Evolutionary conservation across 2,888 invertebrate species (phyloP), one percentile per base, ranked within the genome.

Genomic region (Linyphia triangularis): DNA sequence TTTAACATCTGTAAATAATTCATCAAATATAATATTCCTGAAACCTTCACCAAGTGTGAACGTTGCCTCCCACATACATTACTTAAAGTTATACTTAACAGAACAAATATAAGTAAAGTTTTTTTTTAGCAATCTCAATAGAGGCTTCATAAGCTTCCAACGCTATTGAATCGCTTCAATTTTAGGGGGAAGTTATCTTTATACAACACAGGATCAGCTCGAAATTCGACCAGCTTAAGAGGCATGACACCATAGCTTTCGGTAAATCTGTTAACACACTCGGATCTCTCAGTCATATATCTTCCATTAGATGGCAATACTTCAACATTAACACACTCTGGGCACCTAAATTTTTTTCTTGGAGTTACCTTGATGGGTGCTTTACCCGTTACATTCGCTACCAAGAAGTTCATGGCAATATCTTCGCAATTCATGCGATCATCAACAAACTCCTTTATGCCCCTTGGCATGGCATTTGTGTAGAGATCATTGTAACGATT

Each of bases 351-450:
- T 92, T 99, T 99, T 92, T 99, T 98, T 5, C 98, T 94, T 0
- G 98, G 98, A 0, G 98, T 96, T 37, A 98, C 91, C 91, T 93
- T 93, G 37, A 99, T 97, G 0, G 98, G 98, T 0, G 98, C 96
- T 93, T 98, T 98, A 91, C 97, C 96, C 0, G 98, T 98, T 22
- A 96, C 93, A 92, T 98, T 98, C 1, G 98, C 96, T 37, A 99
- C 96, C 4, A 99, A 95, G 93, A 98, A 99, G 93, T 99, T 99
- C 97, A 99, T 98, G 0, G 98, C 98, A 91, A 99, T 98, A 92
- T 99, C 98, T 93, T 99, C 99, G 92, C 98, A 99, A 93, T 99
- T 99, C 96, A 98, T 98, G 92, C 96, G 96, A n/a, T 96, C 96
- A 92, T 99, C 98, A 0, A 98, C 98, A 97, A 97, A 98, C 81